Base-by-base conservation (phyloP, 1,140 invertebrate species). In the Bombus superbus region DNA sequence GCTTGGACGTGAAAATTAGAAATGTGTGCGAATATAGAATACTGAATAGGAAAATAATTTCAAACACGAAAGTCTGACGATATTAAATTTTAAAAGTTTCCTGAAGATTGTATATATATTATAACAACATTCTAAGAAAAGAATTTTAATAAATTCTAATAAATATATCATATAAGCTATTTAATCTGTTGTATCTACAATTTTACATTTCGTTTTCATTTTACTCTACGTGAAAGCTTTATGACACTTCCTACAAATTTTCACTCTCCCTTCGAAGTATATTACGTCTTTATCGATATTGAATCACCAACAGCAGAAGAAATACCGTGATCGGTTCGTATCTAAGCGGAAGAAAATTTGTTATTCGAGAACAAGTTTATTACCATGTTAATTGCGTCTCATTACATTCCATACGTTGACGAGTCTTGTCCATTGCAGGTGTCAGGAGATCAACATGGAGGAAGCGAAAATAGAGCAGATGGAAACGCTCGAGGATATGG, bases 381-480 rank as follows among this genome's bases (percentile, higher is more conserved):
- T 59, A 57, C 71, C 78, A 32, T 42, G 47, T 80, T 28, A 75
- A 40, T 64, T 42, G 38, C 42, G 3, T 5, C 15, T 4, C 28
- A 18, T 86, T 80, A 62, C 85, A 66, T 83, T 78, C 81, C 62
- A 84, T 38, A 71, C 59, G 77, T 87, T 92, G 85, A 92, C 89
- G 73, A 44, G 57, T 81, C 47, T 89, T 92, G 78, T 92, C 64
- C 72, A 82, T 92, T 93, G 68, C 92, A 93, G 92, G 87, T 93
- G 79, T 77, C 8, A 83, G 73, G 71, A 68, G 72, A 53, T 72
- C 74, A 77, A 81, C 57, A n/a, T 88, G 59, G 75, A 83, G 42
- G 40, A 82, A 25, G 5, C 68, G 72, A 90, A 89, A 68, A 35
- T 90, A 77, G 82, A 88, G 18, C 44, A 57, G 64, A 82, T 86